These are phyloP conservation scores for Brachionus rubens DNA, from an alignment of 1,140 invertebrate species.

Conservation along the genomic window DNA sequence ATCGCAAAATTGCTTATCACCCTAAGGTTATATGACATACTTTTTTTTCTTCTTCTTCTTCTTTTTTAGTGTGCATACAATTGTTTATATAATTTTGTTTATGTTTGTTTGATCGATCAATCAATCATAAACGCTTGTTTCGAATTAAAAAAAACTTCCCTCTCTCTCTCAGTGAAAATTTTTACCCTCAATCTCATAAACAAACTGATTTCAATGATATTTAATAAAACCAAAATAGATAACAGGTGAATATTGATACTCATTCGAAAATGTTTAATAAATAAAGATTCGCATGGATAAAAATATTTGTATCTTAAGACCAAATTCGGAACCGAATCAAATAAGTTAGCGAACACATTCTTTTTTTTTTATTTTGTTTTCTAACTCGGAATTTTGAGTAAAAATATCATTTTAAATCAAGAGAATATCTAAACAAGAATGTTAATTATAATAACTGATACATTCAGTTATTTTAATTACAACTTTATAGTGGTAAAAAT, in stretches of 20 bases:
- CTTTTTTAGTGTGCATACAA: too few relatives aligned
- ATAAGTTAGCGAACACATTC: too few relatives aligned
- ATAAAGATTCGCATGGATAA: conserved; percentile 34
- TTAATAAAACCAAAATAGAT: conserved; percentile 37
- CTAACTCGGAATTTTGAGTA: too few relatives aligned
- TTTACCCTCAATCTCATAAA: too few relatives aligned
- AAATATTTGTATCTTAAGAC: background rate
- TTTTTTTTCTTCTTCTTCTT: too few relatives aligned
- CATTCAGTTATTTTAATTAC: conserved; percentile 45
- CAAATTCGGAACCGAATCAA: too few relatives aligned
- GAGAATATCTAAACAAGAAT: background rate
- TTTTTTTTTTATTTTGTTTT: too few relatives aligned
- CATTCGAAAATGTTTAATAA: conserved; percentile 12
- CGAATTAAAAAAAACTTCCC: conserved; percentile 36
- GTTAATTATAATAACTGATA: conserved; percentile 40
- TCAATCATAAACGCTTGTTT: conserved; percentile 38
- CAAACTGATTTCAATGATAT: conserved; percentile 24
- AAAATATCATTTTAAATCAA: background rate
- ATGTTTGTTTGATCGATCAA: conserved; percentile 29
- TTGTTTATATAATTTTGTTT: conserved; percentile 45
- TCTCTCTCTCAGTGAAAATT: conserved; percentile 14
- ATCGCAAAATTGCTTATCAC: background rate
- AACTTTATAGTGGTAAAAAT: conserved; percentile 12
- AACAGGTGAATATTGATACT: background rate
- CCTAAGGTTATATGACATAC: conserved; percentile 24